These are phyloP conservation scores for Frieseomelitta varia DNA, from an alignment of 1,140 invertebrate genomes.

Conservation along the genomic window DNA sequence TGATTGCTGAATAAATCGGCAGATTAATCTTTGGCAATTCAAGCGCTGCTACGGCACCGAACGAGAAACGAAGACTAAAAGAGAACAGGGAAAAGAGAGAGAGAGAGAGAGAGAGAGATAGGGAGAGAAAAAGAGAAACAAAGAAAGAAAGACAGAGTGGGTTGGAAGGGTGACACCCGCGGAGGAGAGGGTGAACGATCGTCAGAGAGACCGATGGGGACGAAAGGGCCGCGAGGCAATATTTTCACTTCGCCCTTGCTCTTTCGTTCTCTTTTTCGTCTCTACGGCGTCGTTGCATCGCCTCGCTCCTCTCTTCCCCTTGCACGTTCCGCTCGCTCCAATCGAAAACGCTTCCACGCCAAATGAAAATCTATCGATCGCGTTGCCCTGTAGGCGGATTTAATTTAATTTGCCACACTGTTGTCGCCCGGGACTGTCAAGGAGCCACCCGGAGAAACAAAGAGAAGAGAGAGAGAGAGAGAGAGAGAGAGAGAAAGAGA, in stretches of 20 bases:
- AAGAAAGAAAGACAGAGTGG: slow-evolving; percentile 27
- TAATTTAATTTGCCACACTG: slow-evolving; percentile 72
- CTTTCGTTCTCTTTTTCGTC: slow-evolving; percentile 63
- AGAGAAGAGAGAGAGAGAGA: not conserved
- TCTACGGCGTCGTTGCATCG: slow-evolving; percentile 25
- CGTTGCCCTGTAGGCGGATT: slow-evolving; percentile 66
- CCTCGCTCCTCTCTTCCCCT: not conserved
- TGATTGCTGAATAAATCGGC: slow-evolving; percentile 67
- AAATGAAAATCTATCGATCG: slow-evolving; percentile 73
- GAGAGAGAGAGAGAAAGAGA: not conserved
- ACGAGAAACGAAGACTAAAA: not conserved
- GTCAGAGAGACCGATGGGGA: slow-evolving; percentile 45
- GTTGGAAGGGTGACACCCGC: slow-evolving; percentile 8
- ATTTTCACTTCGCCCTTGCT: slow-evolving; percentile 66
- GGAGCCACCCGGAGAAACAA: slow-evolving; percentile 3
- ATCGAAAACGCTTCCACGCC: slow-evolving; percentile 57
- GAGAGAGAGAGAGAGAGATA: slow-evolving; percentile 33
- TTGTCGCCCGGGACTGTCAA: slow-evolving; percentile 57
- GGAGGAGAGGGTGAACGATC: slow-evolving; percentile 21
- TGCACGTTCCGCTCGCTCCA: slow-evolving; percentile 20
- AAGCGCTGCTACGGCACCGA: slow-evolving; percentile 25
- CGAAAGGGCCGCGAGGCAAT: slow-evolving; percentile 62
- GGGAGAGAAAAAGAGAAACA: slow-evolving; percentile 21
- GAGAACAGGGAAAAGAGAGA: not conserved
- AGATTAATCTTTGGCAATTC: slow-evolving; percentile 66